Evolutionary conservation across 2,888 invertebrate species (phyloP).

Genomic region (Ligdia adustata): DNA sequence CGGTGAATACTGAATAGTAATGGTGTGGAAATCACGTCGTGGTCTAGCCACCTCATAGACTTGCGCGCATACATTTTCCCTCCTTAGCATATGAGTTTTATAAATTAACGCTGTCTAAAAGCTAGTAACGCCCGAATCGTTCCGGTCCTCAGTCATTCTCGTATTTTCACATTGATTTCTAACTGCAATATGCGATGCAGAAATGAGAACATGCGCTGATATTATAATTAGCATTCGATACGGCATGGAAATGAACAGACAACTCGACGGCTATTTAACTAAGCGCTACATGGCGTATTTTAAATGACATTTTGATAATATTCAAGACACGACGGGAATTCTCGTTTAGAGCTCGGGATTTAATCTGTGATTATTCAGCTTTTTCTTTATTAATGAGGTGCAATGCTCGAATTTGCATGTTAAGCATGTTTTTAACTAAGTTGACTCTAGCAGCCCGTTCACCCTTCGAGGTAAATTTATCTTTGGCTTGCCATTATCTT

Average conservation of each 20-base stretch:
- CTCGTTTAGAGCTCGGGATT: too few species aligned
- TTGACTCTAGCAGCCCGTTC: too few species aligned
- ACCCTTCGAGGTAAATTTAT: too few species aligned
- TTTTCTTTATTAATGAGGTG: too few species aligned
- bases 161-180: conserved; percentile 30
- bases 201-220: conserved; percentile 25
- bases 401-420: too few species aligned
- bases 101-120: conserved; percentile 7
- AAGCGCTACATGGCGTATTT: conserved; percentile 7
- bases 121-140: conserved; percentile 13
- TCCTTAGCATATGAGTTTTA: background rate
- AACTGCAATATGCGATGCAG: conserved; percentile 19
- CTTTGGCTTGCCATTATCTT: too few species aligned
- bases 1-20: too few species aligned
- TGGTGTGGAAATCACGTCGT: too few species aligned
- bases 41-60: too few species aligned
- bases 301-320: conserved; percentile 7
- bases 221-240: conserved; percentile 26
- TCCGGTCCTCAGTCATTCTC: conserved; percentile 18
- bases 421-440: too few species aligned
- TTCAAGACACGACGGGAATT: background rate
- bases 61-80: background rate
- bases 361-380: too few species aligned
- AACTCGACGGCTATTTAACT: conserved; percentile 14
- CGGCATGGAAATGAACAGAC: conserved; percentile 20